phyloP scores from a whole-genome alignment of 2,797 vertebrate genomes.

The Australoheros facetus region DNA sequence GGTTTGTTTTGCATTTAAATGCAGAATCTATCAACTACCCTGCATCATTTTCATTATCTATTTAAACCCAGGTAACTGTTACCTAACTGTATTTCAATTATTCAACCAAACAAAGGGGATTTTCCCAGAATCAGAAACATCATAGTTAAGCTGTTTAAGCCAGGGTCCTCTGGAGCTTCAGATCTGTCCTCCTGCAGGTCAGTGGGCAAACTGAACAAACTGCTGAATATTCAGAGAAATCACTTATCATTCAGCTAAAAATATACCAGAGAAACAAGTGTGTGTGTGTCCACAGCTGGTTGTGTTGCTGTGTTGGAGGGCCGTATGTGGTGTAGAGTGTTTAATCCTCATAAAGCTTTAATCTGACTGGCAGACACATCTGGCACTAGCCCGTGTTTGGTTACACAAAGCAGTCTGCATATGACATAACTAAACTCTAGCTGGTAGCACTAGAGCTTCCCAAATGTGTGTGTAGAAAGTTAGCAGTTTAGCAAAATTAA shows the following conservation, averaged over 20 bases:
- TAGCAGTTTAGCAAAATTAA: background rate
- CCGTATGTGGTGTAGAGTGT: background rate
- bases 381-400: slow-evolving; percentile 4
- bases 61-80: background rate
- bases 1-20: background rate
- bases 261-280: background rate
- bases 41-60: background rate
- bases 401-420: background rate
- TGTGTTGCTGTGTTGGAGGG: background rate
- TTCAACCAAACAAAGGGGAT: background rate
- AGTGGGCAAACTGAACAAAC: background rate
- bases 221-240: background rate
- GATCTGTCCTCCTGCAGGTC: slow-evolving; percentile 11
- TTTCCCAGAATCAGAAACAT: background rate
- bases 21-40: background rate
- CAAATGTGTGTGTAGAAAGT: background rate
- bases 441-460: background rate
- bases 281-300: background rate
- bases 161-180: background rate
- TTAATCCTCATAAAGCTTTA: slow-evolving; percentile 61
- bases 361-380: slow-evolving; percentile 52
- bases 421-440: background rate
- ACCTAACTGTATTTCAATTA: background rate
- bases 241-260: background rate
- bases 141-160: background rate